Percentiles rank a stretch among this genome's conserved stretches.
Conservation (phyloP, 2,113 vertebrate species). For the Halcyon malimbica region DNA sequence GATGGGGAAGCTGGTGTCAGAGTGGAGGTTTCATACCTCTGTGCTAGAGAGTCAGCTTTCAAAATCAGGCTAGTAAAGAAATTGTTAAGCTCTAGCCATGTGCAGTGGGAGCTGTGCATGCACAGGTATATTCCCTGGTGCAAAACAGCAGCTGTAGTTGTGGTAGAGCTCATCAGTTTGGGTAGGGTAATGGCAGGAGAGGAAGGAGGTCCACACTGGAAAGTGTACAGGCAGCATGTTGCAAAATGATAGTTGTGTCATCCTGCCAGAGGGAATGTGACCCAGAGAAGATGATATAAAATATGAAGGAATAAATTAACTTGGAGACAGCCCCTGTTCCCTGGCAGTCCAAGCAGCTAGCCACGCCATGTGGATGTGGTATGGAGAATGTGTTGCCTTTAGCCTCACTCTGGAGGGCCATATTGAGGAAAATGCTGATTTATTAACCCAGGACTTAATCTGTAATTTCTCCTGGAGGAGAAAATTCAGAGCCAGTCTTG, state of each 20-base stretch:
- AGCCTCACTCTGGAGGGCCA: background rate
- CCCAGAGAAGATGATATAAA: background rate
- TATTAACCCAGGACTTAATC: background rate
- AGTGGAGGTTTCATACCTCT: background rate
- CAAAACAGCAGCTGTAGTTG: background rate
- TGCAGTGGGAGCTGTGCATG: background rate
- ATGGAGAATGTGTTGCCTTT: background rate
- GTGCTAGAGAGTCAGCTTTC: background rate
- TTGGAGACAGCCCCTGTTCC: background rate
- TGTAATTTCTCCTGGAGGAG: background rate
- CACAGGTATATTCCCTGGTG: background rate
- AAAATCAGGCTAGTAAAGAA: background rate
- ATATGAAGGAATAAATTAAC: background rate
- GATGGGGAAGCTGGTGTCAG: rapidly evolving
- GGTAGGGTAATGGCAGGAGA: background rate
- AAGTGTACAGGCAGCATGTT: background rate
- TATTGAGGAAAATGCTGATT: background rate
- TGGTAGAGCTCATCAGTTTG: background rate
- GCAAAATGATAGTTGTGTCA: background rate
- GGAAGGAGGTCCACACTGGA: background rate
- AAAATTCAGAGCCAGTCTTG: background rate
- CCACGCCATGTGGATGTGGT: background rate
- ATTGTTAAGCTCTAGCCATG: background rate
- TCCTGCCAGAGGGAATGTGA: background rate
- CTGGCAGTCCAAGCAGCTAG: background rate